phyloP scores from a whole-genome alignment of 2,797 vertebrate genomes.

The Darevskia nairensis region DNA sequence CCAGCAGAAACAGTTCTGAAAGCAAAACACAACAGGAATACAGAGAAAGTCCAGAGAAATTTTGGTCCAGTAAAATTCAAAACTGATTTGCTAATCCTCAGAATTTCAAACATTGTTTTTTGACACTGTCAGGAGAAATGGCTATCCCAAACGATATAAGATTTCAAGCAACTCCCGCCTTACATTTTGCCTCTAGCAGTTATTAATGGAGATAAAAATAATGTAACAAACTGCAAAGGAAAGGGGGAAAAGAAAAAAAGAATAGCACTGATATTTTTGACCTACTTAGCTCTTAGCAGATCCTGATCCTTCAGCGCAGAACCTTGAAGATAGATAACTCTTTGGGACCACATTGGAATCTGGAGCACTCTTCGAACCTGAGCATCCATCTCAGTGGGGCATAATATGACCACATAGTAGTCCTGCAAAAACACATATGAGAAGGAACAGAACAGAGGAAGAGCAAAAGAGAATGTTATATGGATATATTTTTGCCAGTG shows the following conservation, averaged over 20 bases:
- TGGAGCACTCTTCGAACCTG: constrained; percentile 85
- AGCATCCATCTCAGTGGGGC: constrained; percentile 85
- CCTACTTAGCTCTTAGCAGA: constrained; percentile 86
- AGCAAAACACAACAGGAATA: no score
- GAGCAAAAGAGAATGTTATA: background rate
- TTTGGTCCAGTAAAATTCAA: background rate
- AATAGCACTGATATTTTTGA: constrained; percentile 17
- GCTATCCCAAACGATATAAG: background rate
- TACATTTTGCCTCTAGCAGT: constrained; percentile 27
- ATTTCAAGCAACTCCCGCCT: constrained; percentile 1
- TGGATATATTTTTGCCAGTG: background rate
- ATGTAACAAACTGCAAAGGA: background rate
- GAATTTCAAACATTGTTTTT: constrained; percentile 2
- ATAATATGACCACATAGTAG: constrained; percentile 85
- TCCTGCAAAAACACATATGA: constrained; percentile 72
- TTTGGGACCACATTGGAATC: constrained; percentile 87
- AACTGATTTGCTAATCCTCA: background rate
- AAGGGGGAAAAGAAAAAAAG: background rate
- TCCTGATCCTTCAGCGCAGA: constrained; percentile 87
- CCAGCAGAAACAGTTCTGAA: no score
- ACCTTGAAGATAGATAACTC: constrained; percentile 85
- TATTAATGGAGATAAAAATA: constrained; percentile 7
- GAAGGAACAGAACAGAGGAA: background rate
- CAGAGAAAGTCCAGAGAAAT: constrained; percentile 3
- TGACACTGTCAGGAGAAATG: constrained; percentile 27